A percentile compares a stretch with the other conserved stretches of the same genome.
Evolutionary conservation across 53 echinoderm and acorn worm genomes (phyloP).

Genomic region (Patiria pectinifera): DNA sequence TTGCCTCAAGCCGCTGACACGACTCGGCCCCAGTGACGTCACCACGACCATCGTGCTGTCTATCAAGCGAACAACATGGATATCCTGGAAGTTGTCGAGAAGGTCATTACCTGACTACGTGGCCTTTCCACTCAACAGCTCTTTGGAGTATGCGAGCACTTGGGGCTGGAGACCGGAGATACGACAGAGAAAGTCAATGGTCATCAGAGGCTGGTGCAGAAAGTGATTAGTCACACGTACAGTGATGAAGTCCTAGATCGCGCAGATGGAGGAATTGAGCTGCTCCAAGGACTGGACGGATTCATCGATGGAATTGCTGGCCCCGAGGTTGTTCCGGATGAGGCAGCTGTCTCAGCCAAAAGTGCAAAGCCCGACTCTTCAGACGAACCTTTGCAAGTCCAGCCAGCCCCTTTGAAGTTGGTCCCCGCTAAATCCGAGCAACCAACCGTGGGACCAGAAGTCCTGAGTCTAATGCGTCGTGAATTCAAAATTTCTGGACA

Average conservation of each 20-base stretch:
- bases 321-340: not conserved
- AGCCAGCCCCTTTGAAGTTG: not conserved
- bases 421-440: not conserved
- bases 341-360: not conserved
- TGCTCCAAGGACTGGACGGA: not conserved
- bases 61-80: not conserved
- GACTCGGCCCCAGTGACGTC: not conserved
- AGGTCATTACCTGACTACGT: not conserved
- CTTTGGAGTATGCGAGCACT: not conserved
- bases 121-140: not conserved
- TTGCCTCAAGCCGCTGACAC: not conserved
- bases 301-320: not conserved
- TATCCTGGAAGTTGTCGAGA: not conserved
- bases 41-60: not conserved
- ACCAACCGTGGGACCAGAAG: not conserved
- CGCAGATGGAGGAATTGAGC: not conserved
- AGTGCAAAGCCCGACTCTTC: not conserved
- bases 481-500: slow-evolving; percentile 61
- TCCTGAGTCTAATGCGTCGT: not conserved
- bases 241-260: not conserved
- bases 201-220: not conserved
- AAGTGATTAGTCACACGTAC: no score
- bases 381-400: not conserved
- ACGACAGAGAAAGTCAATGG: not conserved
- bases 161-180: not conserved